Evolutionary conservation across 2,888 invertebrate species (phyloP), one percentile per base, ranked within the genome.

Genomic region (Hedya salicella): DNA sequence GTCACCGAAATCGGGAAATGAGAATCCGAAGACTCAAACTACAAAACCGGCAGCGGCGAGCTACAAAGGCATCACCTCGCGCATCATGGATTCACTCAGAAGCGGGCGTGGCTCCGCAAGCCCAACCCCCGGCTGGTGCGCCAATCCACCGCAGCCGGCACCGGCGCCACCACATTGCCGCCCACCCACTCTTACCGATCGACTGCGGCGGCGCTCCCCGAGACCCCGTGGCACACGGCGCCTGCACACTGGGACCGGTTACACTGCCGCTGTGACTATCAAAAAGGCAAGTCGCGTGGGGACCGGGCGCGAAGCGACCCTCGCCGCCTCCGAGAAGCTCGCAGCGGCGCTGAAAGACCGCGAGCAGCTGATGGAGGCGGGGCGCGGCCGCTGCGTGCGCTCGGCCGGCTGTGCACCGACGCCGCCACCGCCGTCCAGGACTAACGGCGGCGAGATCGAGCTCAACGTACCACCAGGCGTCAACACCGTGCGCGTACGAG

Each of bases 391-490:
- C 40, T 21, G 21, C 48, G 63, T 62, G 1, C n/a, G 25, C 1
- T 19, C 46, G 8, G 25, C 48, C 1, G 13, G 5, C 42, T 72
- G 63, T 67, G 57, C 53, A 49, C 68, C 25, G 25, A 52, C 46
- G 39, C 62, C 59, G 9, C 62, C 57, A 49, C 49, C 62, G 42
- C 49, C 60, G 40, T 42, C 19, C 17, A 17, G n/a, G n/a, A n/a
- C 25, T 1, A 64, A 62, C 52, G 69, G 70, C 21, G 60, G 68
- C 16, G 54, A 54, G 13, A 40, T 68, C 49, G 71, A 68, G 46
- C 68, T 64, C 44, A 59, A 66, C 17, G 64, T 68, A 8, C 68
- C 67, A 8, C 53, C 69, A 11, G 61, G 62, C 13, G 54, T 62
- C 39, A 62, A 62, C 14, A 66, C 61, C 13, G 61, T 57, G 4